These are phyloP conservation scores for Ammodramus savannarum DNA, from an alignment of 2,113 vertebrate genomes.

Conservation along the genomic window DNA sequence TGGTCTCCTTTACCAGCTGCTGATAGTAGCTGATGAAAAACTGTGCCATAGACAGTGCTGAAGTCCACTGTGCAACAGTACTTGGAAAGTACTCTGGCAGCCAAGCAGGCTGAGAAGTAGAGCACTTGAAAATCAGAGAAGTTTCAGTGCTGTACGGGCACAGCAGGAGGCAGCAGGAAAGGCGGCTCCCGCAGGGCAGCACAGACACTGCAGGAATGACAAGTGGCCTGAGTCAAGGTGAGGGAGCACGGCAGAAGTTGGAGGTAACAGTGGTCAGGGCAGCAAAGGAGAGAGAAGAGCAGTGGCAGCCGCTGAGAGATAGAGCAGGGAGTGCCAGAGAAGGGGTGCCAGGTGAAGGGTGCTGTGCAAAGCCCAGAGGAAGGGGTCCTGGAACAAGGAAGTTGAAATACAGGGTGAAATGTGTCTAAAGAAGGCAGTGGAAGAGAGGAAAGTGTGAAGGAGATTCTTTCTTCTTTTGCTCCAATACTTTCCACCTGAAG, in stretches of 20 bases:
- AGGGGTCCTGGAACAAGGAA: not conserved
- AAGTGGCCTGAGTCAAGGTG: not conserved
- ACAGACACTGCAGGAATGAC: not conserved
- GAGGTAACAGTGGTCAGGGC: not conserved
- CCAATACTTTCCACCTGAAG: not conserved
- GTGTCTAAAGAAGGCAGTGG: not conserved
- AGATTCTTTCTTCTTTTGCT: not conserved
- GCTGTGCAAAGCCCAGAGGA: not conserved
- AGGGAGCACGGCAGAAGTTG: not conserved
- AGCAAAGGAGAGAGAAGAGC: not conserved
- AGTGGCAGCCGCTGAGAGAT: not conserved
- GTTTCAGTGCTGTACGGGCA: not conserved
- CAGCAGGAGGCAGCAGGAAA: not conserved
- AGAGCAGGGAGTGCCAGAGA: not conserved
- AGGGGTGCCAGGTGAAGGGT: not conserved
- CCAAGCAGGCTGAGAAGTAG: not conserved
- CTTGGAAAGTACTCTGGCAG: not conserved
- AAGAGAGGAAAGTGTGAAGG: not conserved
- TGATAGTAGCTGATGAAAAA: not conserved
- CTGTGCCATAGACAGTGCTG: not conserved
- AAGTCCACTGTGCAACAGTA: not conserved
- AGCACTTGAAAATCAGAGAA: constrained; percentile 1
- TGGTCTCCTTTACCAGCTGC: not conserved
- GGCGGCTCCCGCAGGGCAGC: accelerated
- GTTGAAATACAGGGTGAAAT: not conserved